These are phyloP conservation scores for Sandelia bainsii DNA, from an alignment of 2,797 vertebrate species.

Conservation along the genomic window DNA sequence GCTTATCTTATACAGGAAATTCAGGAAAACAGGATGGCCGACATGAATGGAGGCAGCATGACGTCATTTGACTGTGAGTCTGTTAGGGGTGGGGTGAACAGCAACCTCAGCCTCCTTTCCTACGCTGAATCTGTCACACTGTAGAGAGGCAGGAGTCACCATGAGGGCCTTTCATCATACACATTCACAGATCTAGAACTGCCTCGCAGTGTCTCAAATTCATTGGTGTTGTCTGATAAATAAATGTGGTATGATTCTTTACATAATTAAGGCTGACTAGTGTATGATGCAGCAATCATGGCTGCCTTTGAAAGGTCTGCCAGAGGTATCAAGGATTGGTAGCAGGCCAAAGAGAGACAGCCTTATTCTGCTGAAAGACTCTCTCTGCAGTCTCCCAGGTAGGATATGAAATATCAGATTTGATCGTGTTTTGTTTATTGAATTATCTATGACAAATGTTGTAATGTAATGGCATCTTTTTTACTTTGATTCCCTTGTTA, in stretches of 20 bases:
- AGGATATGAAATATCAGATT: conserved; percentile 50
- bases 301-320: conserved; percentile 68
- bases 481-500: background rate
- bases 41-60: conserved; percentile 67
- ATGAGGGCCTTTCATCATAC: conserved; percentile 65
- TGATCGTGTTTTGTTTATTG: conserved; percentile 3
- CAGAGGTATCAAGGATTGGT: conserved; percentile 62
- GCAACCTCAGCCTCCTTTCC: conserved; percentile 69
- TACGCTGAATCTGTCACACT: conserved; percentile 71
- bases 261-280: conserved; percentile 63
- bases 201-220: conserved; percentile 60
- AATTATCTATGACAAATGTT: background rate
- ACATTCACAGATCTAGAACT: conserved; percentile 50
- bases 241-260: conserved; percentile 60
- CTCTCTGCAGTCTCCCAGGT: conserved; percentile 74
- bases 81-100: conserved; percentile 76
- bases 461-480: background rate
- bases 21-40: background rate
- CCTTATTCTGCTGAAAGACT: conserved; percentile 62
- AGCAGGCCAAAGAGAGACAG: conserved; percentile 70
- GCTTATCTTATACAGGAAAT: background rate
- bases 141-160: conserved; percentile 65
- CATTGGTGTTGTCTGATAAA: conserved; percentile 56
- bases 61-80: conserved; percentile 78
- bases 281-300: conserved; percentile 71